A percentile compares a stretch with the other conserved stretches of the same genome.
Conservation (phyloP, 2,888 invertebrate genomes). For the Heliconius hortense region DNA sequence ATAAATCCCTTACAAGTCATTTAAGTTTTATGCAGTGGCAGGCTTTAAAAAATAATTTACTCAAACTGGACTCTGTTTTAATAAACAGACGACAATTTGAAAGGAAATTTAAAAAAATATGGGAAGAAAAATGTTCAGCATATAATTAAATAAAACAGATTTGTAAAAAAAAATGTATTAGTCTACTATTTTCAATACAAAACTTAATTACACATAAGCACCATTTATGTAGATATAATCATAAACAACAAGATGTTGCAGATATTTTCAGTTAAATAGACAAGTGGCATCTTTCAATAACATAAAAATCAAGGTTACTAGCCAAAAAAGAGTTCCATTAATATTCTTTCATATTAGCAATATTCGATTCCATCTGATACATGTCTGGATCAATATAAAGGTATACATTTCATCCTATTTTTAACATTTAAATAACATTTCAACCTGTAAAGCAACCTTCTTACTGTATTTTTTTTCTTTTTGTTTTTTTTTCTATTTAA, state of each 20-base stretch:
- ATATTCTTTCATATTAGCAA: too few relatives aligned
- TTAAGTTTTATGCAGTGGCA: slow-evolving; percentile 82
- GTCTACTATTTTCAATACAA: slow-evolving; percentile 48
- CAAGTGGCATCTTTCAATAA: too few relatives aligned
- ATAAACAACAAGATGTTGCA: slow-evolving; percentile 39
- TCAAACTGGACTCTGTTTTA: slow-evolving; percentile 55
- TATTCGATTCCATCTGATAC: too few relatives aligned
- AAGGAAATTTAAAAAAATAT: slow-evolving; percentile 66
- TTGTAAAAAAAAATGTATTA: slow-evolving; percentile 42
- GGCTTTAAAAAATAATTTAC: slow-evolving; percentile 66
- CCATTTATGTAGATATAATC: slow-evolving; percentile 59
- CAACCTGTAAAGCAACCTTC: too few relatives aligned
- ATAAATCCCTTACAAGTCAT: slow-evolving; percentile 62
- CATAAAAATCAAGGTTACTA: too few relatives aligned
- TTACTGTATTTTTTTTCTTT: too few relatives aligned
- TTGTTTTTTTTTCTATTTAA: too few relatives aligned
- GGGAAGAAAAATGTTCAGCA: slow-evolving; percentile 73
- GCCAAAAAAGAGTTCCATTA: too few relatives aligned
- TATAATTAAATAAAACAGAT: slow-evolving; percentile 63
- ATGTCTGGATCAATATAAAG: too few relatives aligned
- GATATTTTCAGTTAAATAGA: slow-evolving; percentile 23
- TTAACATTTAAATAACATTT: too few relatives aligned
- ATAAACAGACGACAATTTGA: slow-evolving; percentile 63
- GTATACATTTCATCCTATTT: too few relatives aligned
- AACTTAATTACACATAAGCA: slow-evolving; percentile 55